A percentile compares a stretch with the other conserved stretches of the same genome.
These are phyloP conservation scores for Chaetodon auriga DNA, from an alignment of 2,113 vertebrate genomes.

Conservation along the genomic window DNA sequence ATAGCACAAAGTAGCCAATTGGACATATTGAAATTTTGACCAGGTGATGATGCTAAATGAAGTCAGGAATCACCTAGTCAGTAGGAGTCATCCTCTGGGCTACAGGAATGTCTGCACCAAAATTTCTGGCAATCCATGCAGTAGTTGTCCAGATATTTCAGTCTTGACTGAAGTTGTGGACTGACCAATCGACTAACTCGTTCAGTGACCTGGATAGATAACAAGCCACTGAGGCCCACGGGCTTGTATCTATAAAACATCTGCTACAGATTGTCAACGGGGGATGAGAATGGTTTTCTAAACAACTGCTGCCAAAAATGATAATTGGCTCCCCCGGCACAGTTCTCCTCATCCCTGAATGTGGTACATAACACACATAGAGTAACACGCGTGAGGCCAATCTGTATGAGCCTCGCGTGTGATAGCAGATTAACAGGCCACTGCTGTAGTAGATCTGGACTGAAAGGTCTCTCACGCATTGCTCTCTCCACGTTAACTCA, in stretches of 20 bases:
- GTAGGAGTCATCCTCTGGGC: neutral
- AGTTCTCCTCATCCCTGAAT: conserved; percentile 48
- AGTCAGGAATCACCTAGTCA: too few relatives aligned
- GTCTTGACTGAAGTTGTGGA: neutral
- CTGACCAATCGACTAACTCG: neutral
- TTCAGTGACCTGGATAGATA: conserved; percentile 19
- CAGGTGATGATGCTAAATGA: neutral
- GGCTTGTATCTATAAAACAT: conserved; percentile 37
- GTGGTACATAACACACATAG: conserved; percentile 37
- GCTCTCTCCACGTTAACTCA: neutral
- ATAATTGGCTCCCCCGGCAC: conserved; percentile 48
- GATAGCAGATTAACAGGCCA: conserved; percentile 1
- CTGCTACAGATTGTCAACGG: conserved; percentile 53
- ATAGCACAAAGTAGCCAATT: neutral
- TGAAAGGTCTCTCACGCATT: neutral
- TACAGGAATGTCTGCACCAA: neutral
- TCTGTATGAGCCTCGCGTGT: neutral
- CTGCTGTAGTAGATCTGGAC: neutral
- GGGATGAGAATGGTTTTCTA: conserved; percentile 50
- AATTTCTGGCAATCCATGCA: neutral
- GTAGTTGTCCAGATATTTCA: neutral
- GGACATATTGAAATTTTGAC: too few relatives aligned
- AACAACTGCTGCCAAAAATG: conserved; percentile 56
- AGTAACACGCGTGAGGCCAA: neutral
- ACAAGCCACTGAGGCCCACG: conserved; percentile 2